Evolutionary conservation across 2,797 vertebrate species (phyloP), one percentile per base, ranked within the genome.

Genomic region (Esox lucius): DNA sequence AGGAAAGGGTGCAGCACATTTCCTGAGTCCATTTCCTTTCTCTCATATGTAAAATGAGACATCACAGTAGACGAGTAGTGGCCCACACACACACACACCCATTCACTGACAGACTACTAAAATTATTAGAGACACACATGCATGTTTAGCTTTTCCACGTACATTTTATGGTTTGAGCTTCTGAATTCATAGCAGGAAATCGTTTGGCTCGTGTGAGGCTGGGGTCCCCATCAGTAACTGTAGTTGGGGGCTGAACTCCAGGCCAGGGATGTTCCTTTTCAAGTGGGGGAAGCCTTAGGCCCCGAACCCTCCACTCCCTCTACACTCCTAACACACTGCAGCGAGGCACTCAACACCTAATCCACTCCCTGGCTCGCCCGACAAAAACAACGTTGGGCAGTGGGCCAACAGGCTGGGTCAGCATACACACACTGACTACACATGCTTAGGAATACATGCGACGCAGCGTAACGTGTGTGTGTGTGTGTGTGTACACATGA

Each of bases 1-100:
- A 84, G 90, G 91, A 92, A 94, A 92, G 91, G 92, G 92, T 88
- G 92, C 89, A 92, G 91, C 87, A 85, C 87, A 78, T 86, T 89
- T 93, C 91, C 91, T 92, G 89, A 83, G 81, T 81, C 84, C 79
- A 82, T 86, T 94, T 94, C 92, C 92, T 93, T 94, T 91, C 93
- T 92, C 86, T 80, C 85, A 86, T 90, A 91, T 85, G 82, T 70
- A 86, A 88, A 89, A 86, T 87, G 78, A 81, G 84, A 80, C 79
- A n/a, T 26, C 39, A 68, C 19, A 39, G 28, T 35, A 74, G 26
- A n/a, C 51, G 48, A 49, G 49, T 68, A 62, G 35, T 31, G 46
- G 8, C 61, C 46, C 33, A 22, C 71, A 62, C 61, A 59, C 56
- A 64, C 66, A 67, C 59, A 73, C 51, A 74, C 66, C 46, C 67